Base-by-base conservation (phyloP, 2,797 vertebrate species). In the Sebastes vulpes region DNA sequence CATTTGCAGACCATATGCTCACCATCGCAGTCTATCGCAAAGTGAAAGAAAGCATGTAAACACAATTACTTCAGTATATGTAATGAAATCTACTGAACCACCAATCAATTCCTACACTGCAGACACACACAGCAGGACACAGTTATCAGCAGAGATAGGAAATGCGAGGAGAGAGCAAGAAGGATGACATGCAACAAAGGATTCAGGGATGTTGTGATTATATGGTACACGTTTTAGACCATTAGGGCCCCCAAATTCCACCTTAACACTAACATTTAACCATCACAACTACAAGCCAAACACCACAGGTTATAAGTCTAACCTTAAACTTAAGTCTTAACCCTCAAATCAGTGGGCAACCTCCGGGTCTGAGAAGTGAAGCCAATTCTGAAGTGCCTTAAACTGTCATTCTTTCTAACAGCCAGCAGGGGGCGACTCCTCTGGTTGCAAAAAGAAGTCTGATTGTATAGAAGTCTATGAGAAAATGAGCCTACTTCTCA, bases 281-380 rank as follows among this genome's bases (percentile, higher is more conserved):
- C 35, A 38, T 38, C 35, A 38, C 35, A 0, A 38, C 35, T 38
- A 38, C 35, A 38, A 12, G 35, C 35, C 35, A 12, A 38, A 38
- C n/a, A n/a, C 31, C 12, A 35, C 31, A 12, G 21, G 21, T 23
- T 23, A 23, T 23, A 23, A 46, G 26, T 57, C 25, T 16, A 56
- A 56, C 23, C 63, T 23, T 68, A 28, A 52, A 77, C 38, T 8
- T 20, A 53, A 64, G 12, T 31, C 38, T 57, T 65, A 63, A 63
- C 23, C 38, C 38, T 42, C 38, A 42, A 16, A 42, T 6, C 0
- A 42, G 14, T 6, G 38, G 38, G 38, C 0, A 42, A 7, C 38
- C 14, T 16, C 14, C 0, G 0, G 38, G 14, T 42, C 38, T 42
- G 38, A 42, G 14, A 42, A 16, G 38, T 42, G 38, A 42, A 42